These are phyloP conservation scores for Antrozous pallidus DNA, from an alignment of 2,797 vertebrate species.

Conservation along the genomic window DNA sequence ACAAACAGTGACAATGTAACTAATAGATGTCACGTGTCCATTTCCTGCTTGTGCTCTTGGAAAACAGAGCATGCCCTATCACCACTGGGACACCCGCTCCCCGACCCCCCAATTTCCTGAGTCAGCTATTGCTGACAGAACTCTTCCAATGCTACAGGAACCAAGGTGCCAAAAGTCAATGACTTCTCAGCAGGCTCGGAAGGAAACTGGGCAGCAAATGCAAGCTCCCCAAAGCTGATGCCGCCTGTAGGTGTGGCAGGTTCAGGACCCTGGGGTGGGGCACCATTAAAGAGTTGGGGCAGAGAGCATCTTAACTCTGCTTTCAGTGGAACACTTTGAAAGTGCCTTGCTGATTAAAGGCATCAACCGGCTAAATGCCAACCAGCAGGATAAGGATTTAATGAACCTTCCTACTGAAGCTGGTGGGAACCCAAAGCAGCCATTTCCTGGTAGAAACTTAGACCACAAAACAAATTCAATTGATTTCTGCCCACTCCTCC, in stretches of 20 bases:
- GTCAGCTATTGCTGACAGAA: not conserved
- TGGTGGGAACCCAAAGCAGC: not conserved
- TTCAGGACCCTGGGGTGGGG: not conserved
- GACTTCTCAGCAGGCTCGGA: not conserved
- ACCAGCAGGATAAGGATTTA: slow-evolving; percentile 10
- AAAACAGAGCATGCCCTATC: not conserved
- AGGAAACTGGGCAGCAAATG: not conserved
- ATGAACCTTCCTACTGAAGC: not conserved
- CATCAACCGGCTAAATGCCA: not conserved
- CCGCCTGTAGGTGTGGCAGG: not conserved
- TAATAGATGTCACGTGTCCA: not conserved
- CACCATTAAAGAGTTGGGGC: not conserved
- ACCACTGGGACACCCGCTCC: not conserved
- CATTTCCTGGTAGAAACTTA: slow-evolving; percentile 36
- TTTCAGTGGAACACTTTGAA: not conserved
- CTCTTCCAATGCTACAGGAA: not conserved
- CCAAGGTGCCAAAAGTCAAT: not conserved
- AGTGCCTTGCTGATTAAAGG: slow-evolving; percentile 14
- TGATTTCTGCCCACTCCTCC: slow-evolving; percentile 53
- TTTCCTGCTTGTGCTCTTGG: not conserved
- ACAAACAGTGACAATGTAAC: not conserved
- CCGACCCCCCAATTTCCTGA: not conserved
- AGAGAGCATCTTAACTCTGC: not conserved
- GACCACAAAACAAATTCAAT: slow-evolving; percentile 43
- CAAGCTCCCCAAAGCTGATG: not conserved